A percentile compares a stretch with the other conserved stretches of the same genome.
phyloP scores from a whole-genome alignment of 2,797 vertebrate species.

The Anisognathus igniventris region DNA sequence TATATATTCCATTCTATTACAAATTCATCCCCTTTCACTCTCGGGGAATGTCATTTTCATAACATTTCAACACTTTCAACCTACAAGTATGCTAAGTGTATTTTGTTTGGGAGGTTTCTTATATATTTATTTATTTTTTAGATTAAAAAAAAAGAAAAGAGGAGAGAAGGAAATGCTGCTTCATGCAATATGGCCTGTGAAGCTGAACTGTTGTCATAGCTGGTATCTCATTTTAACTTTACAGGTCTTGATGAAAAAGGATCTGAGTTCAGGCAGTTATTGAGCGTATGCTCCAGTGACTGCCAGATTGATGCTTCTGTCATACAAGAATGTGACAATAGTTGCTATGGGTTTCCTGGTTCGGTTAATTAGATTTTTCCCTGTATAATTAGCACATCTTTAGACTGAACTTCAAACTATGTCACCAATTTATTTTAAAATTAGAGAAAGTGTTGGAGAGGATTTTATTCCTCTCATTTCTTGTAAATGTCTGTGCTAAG shows the following conservation, averaged over 20 bases:
- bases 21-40: background rate
- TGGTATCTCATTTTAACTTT: conserved; percentile 63
- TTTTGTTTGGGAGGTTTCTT: background rate
- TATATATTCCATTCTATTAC: background rate
- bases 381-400: conserved; percentile 70
- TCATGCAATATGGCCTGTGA: conserved; percentile 54
- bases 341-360: conserved; percentile 66
- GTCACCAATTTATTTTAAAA: conserved; percentile 62
- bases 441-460: conserved; percentile 41
- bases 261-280: conserved; percentile 65
- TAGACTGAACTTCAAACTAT: conserved; percentile 61
- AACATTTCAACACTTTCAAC: background rate
- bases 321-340: conserved; percentile 66
- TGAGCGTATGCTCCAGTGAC: conserved; percentile 65
- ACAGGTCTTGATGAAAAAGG: conserved; percentile 41
- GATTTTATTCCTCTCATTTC: conserved; percentile 50
- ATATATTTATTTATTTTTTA: background rate
- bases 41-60: background rate
- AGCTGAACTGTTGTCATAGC: conserved; percentile 51
- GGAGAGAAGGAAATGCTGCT: conserved; percentile 31
- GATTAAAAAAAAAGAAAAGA: background rate
- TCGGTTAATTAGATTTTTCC: conserved; percentile 66
- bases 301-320: conserved; percentile 65
- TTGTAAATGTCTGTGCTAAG: conserved; percentile 26
- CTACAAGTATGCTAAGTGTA: background rate